A percentile compares a stretch with the other conserved stretches of the same genome.
These are phyloP conservation scores for Deroptyus accipitrinus DNA, from an alignment of 2,113 vertebrate genomes.

Conservation along the genomic window DNA sequence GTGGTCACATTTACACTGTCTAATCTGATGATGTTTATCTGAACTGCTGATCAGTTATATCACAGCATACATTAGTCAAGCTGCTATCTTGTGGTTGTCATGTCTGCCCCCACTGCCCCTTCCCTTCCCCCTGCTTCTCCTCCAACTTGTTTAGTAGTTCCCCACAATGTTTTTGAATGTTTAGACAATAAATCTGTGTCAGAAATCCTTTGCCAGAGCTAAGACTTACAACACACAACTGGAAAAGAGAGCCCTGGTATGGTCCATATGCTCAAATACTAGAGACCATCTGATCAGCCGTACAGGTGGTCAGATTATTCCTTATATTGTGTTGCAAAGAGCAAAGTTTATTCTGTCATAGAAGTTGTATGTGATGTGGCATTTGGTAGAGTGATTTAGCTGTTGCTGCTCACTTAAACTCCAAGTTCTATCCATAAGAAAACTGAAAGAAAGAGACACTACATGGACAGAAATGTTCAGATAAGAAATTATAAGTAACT, in stretches of 20 bases:
- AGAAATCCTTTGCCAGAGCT: neutral
- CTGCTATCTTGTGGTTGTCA: neutral
- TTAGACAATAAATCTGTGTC: neutral
- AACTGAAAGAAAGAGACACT: neutral
- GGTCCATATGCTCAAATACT: neutral
- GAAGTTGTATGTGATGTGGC: neutral
- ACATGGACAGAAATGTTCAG: neutral
- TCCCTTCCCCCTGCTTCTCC: neutral
- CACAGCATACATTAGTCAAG: no score
- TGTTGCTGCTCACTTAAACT: neutral
- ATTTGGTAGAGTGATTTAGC: neutral
- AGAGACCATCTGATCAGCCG: neutral
- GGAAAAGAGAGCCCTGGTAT: neutral
- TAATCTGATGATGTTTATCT: neutral
- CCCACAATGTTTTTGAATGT: neutral
- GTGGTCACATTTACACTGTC: neutral
- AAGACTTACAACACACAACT: fast-evolving
- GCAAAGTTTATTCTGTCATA: neutral
- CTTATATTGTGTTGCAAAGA: neutral
- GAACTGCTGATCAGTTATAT: neutral
- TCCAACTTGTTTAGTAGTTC: neutral
- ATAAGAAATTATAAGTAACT: neutral
- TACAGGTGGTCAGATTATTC: neutral
- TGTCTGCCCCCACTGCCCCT: neutral
- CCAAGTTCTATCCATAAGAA: neutral